These are phyloP conservation scores for Dasyornis broadbenti DNA, from an alignment of 2,113 vertebrate genomes.

Conservation along the genomic window DNA sequence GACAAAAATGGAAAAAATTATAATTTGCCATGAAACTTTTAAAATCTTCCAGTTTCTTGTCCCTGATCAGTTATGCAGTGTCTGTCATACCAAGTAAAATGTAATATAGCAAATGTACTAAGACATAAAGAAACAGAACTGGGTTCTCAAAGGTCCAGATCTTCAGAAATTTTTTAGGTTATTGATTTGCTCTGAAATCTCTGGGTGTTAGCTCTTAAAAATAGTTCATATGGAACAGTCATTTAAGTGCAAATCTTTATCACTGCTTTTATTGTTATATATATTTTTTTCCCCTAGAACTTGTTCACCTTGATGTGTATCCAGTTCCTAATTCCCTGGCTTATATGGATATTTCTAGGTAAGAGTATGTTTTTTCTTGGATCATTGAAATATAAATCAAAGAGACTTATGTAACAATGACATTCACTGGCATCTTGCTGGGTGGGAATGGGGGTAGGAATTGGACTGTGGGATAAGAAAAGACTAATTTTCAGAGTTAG, in stretches of 20 bases:
- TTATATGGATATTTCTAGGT: constrained; percentile 96
- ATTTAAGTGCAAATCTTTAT: neutral
- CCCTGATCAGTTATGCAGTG: neutral
- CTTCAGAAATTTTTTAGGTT: neutral
- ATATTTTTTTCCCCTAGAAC: constrained; percentile 74
- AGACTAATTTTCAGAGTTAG: neutral
- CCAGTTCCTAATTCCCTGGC: constrained; percentile 87
- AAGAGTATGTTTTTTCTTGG: constrained; percentile 39
- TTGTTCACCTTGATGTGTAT: constrained; percentile 85
- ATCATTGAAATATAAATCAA: neutral
- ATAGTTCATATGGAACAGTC: neutral
- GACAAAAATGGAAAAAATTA: neutral
- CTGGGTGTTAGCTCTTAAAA: neutral
- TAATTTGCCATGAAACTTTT: neutral
- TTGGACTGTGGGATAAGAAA: neutral
- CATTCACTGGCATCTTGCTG: neutral
- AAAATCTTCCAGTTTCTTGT: neutral
- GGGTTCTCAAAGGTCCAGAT: neutral
- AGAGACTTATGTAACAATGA: neutral
- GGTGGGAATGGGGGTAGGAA: neutral
- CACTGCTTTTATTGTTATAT: neutral
- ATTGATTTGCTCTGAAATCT: neutral
- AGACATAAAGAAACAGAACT: neutral
- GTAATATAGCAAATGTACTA: neutral
- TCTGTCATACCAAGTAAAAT: neutral